phyloP scores from a whole-genome alignment of 1,140 invertebrate genomes.

The Drosophila willistoni region DNA sequence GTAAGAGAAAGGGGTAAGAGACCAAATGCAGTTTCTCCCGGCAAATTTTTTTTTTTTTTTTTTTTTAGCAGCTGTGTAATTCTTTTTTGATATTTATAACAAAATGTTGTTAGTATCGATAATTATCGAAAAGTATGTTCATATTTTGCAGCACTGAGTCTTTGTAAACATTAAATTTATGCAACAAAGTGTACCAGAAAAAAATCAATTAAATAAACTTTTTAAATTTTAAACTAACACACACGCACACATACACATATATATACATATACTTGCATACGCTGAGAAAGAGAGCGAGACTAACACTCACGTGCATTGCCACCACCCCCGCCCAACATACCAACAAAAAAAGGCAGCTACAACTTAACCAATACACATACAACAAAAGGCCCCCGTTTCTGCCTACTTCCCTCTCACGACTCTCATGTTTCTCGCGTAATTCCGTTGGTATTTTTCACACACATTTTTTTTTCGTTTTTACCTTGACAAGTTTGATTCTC shows the following conservation, averaged over 20 bases:
- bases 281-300: constrained; percentile 1
- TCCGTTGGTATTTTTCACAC: constrained; percentile 74
- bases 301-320: constrained; percentile 19
- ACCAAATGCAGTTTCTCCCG: constrained; percentile 15
- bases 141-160: constrained; percentile 53
- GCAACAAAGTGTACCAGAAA: constrained; percentile 36
- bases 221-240: constrained; percentile 5
- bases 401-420: constrained; percentile 36
- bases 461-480: constrained; percentile 52
- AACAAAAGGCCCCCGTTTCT: constrained; percentile 28
- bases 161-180: constrained; percentile 78
- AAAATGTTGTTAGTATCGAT: constrained; percentile 2
- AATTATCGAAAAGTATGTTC: constrained; percentile 6
- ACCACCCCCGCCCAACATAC: constrained; percentile 14
- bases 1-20: constrained; percentile 3
- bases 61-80: neutral
- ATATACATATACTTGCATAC: constrained; percentile 2
- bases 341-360: constrained; percentile 33
- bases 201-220: constrained; percentile 50
- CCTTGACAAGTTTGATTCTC: constrained; percentile 73
- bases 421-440: constrained; percentile 66
- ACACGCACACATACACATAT: neutral
- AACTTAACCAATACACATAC: constrained; percentile 10
- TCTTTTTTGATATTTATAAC: neutral
- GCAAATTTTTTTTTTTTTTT: constrained; percentile 6